These are phyloP conservation scores for Mesorhabditis spiculigera DNA, from an alignment of 2,888 invertebrate genomes.

Conservation along the genomic window DNA sequence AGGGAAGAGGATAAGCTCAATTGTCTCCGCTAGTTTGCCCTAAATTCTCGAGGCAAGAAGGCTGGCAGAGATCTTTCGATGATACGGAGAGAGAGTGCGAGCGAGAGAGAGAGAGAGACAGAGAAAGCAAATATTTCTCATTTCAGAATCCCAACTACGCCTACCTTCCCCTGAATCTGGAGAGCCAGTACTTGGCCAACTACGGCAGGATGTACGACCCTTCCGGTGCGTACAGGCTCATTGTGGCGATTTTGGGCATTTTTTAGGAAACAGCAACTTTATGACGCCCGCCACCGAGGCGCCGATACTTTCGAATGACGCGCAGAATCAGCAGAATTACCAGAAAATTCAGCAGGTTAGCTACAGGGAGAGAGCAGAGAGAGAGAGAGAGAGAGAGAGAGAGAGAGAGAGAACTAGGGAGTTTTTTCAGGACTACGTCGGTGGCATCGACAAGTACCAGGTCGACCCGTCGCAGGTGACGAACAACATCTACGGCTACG, in stretches of 20 bases:
- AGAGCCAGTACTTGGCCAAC: neutral
- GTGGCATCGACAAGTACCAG: neutral
- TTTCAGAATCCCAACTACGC: conserved; percentile 2
- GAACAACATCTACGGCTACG: conserved; percentile 3
- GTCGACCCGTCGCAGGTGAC: neutral
- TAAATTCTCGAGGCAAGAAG: no score
- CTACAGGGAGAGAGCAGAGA: neutral
- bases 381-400: no score
- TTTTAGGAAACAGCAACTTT: neutral
- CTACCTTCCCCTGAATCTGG: neutral
- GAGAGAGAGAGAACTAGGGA: no score
- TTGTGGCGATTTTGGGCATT: no score
- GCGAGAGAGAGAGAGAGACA: no score
- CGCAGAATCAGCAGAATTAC: neutral
- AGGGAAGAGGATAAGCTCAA: no score
- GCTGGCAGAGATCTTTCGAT: no score
- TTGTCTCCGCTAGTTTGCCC: no score
- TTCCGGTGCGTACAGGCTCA: neutral
- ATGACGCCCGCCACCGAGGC: neutral
- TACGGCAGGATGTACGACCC: conserved; percentile 4
- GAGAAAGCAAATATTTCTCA: neutral
- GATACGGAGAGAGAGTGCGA: no score
- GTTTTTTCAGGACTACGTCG: conserved; percentile 4
- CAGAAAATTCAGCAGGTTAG: neutral
- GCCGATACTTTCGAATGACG: conserved; percentile 3